These are phyloP conservation scores for Meloidogyne floridensis DNA, from an alignment of 1,140 invertebrate species.

Conservation along the genomic window DNA sequence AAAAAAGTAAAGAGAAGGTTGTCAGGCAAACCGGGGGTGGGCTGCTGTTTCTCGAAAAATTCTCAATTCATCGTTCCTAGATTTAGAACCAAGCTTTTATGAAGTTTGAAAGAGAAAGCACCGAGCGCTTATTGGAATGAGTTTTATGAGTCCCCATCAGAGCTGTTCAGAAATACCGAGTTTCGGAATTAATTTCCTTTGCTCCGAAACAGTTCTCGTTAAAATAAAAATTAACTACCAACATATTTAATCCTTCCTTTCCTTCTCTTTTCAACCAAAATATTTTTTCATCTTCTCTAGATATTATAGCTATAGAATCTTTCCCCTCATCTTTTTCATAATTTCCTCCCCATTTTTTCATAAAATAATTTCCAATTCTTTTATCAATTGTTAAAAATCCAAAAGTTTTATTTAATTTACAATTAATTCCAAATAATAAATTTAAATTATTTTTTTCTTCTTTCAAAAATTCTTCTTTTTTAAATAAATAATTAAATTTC, in stretches of 20 bases:
- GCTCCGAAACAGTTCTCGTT: too few relatives aligned
- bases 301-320: constrained; percentile 13
- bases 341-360: constrained; percentile 17
- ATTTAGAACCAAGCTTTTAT: too few relatives aligned
- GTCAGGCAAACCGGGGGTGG: too few relatives aligned
- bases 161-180: too few relatives aligned
- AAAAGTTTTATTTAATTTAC: constrained; percentile 15
- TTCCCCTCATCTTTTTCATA: neutral
- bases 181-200: too few relatives aligned
- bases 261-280: neutral
- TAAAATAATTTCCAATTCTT: constrained; percentile 21
- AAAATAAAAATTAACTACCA: neutral
- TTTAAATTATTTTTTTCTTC: neutral
- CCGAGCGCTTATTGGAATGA: too few relatives aligned
- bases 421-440: constrained; percentile 4
- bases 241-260: neutral
- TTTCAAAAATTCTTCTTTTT: neutral
- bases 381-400: constrained; percentile 25
- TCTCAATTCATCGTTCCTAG: too few relatives aligned
- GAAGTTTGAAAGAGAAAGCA: too few relatives aligned
- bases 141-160: too few relatives aligned
- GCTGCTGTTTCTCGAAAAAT: too few relatives aligned
- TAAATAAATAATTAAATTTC: neutral
- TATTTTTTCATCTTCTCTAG: constrained; percentile 14
- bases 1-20: too few relatives aligned